Evolutionary conservation across 2,113 vertebrate species (phyloP).

Genomic region (Thamnophis sirtalis): DNA sequence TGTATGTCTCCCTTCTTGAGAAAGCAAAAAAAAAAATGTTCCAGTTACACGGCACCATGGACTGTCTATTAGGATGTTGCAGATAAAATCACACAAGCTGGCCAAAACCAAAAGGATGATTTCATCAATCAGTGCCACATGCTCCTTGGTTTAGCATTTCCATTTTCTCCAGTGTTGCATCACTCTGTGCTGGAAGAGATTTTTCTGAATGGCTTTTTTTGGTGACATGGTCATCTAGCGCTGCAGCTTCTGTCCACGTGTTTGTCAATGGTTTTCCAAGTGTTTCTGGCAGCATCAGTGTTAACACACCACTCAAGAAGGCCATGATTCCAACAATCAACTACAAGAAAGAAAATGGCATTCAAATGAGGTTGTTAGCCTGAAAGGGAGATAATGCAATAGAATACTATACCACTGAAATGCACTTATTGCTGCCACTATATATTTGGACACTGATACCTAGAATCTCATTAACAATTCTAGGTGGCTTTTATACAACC

Average conservation of each 20-base stretch:
- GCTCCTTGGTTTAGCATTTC: constrained; percentile 49
- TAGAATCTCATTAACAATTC: not conserved
- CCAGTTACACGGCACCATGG: constrained; percentile 36
- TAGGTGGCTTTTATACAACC: not conserved
- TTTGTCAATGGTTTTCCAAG: constrained; percentile 78
- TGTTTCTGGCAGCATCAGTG: constrained; percentile 85
- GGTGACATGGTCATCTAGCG: constrained; percentile 55
- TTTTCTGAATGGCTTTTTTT: constrained; percentile 51
- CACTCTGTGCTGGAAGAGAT: constrained; percentile 23
- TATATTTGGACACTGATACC: not conserved
- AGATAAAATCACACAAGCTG: constrained; percentile 27
- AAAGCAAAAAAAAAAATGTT: constrained; percentile 49
- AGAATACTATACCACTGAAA: not conserved
- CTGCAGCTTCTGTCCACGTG: constrained; percentile 80
- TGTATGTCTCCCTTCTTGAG: constrained; percentile 20
- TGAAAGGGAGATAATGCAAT: not conserved
- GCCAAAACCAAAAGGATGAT: constrained; percentile 15
- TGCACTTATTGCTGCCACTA: not conserved
- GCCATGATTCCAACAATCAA: constrained; percentile 84
- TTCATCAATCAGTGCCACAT: constrained; percentile 37
- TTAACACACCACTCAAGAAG: constrained; percentile 80
- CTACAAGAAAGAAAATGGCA: constrained; percentile 60
- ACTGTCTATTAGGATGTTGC: constrained; percentile 22
- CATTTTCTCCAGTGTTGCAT: constrained; percentile 48
- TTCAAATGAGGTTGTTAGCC: constrained; percentile 2